phyloP scores from a whole-genome alignment of 2,888 invertebrate genomes.

The Hirudinaria manillensis region DNA sequence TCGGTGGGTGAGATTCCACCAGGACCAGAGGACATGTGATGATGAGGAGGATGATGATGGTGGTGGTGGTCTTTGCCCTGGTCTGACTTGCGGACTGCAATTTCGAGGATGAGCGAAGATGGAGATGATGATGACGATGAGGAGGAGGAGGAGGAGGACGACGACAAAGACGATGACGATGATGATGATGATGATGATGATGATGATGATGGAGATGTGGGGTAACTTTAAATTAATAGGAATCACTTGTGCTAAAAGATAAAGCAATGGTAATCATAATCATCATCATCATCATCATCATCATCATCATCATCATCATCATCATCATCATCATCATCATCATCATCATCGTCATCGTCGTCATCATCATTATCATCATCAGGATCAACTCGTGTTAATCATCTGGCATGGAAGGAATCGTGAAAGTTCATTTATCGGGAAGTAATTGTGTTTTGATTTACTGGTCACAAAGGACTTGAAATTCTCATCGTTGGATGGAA shows the following conservation, averaged over 20 bases:
- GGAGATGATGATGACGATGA: no score
- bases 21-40: background rate
- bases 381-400: conserved; percentile 18
- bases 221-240: no score
- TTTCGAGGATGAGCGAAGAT: no score
- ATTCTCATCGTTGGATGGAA: no score
- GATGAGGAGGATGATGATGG: conserved; percentile 9
- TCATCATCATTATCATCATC: conserved; percentile 31
- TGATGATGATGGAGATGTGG: no score
- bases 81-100: background rate
- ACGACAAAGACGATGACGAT: background rate
- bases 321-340: conserved; percentile 35
- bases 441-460: no score
- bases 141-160: no score
- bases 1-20: conserved; percentile 68
- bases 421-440: no score
- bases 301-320: conserved; percentile 34
- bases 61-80: conserved; percentile 10
- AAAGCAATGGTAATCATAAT: conserved; percentile 22
- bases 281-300: conserved; percentile 33
- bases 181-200: no score
- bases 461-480: no score
- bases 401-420: no score
- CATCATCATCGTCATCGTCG: conserved; percentile 31
- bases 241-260: no score